These are phyloP conservation scores for Corydoras maculifer DNA, from an alignment of 2,113 vertebrate genomes.

Conservation along the genomic window DNA sequence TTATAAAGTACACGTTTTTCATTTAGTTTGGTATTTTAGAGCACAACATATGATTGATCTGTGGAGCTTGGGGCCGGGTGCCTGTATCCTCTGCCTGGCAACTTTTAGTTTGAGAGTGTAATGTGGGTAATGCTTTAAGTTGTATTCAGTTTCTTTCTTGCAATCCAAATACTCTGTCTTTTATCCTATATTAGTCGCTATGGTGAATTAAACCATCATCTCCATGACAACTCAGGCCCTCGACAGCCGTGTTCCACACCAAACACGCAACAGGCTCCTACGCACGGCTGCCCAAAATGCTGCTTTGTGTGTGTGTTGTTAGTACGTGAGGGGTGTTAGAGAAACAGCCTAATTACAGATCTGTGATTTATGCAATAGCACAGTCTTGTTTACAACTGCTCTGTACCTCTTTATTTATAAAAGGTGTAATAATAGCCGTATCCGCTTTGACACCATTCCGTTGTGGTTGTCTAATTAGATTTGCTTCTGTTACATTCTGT, in stretches of 20 bases:
- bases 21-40: too few relatives aligned
- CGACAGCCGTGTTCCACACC: conserved; percentile 42
- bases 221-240: conserved; percentile 47
- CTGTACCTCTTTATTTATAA: conserved; percentile 30
- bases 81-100: background rate
- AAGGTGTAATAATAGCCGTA: conserved; percentile 20
- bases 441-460: conserved; percentile 26
- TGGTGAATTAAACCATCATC: conserved; percentile 48
- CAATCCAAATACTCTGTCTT: conserved; percentile 26
- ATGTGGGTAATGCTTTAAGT: conserved; percentile 15
- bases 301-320: conserved; percentile 38
- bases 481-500: background rate
- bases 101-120: conserved; percentile 1
- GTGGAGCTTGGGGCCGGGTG: too few relatives aligned
- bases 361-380: conserved; percentile 46
- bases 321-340: conserved; percentile 44
- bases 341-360: conserved; percentile 45
- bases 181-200: conserved; percentile 42
- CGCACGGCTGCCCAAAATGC: conserved; percentile 42
- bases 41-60: too few relatives aligned
- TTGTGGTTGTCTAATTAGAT: conserved; percentile 10
- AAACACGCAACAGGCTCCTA: conserved; percentile 50
- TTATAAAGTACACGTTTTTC: too few relatives aligned
- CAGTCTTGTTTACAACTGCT: conserved; percentile 37
- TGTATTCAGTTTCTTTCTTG: conserved; percentile 11